phyloP scores from a whole-genome alignment of 2,797 vertebrate species.

The Gadopsis bispinosus region DNA sequence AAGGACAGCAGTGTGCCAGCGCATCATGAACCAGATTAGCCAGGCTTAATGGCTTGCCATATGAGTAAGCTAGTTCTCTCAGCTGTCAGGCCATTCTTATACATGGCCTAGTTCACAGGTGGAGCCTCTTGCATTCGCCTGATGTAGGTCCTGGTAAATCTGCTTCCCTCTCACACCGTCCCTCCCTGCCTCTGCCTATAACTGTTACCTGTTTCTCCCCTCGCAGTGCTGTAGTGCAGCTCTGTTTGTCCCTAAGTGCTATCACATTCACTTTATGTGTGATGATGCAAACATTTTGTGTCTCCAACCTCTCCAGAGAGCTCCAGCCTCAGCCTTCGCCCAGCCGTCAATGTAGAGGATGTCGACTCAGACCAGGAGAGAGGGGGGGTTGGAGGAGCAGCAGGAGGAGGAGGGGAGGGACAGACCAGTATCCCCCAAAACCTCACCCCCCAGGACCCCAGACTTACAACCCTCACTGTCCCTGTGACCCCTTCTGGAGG shows the following conservation, averaged over 20 bases:
- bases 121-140: conserved; percentile 40
- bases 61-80: conserved; percentile 41
- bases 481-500: conserved; percentile 74
- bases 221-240: not conserved
- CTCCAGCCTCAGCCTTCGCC: conserved; percentile 77
- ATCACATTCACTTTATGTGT: not conserved
- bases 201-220: conserved; percentile 11
- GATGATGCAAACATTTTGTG: not conserved
- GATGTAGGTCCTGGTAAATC: conserved; percentile 33
- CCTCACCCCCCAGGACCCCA: conserved; percentile 70
- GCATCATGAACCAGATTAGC: conserved; percentile 38
- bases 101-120: conserved; percentile 47
- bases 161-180: not conserved
- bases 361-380: conserved; percentile 79
- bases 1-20: conserved; percentile 29
- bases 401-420: conserved; percentile 30
- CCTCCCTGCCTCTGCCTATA: conserved; percentile 5
- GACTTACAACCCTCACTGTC: conserved; percentile 84
- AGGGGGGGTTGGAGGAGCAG: conserved; percentile 24
- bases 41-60: conserved; percentile 15
- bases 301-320: conserved; percentile 65
- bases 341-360: conserved; percentile 87
- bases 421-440: conserved; percentile 63
- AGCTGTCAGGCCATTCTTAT: conserved; percentile 2
- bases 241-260: too few relatives aligned